Conservation (phyloP, 2,888 invertebrate genomes). For the Seira musarum region DNA sequence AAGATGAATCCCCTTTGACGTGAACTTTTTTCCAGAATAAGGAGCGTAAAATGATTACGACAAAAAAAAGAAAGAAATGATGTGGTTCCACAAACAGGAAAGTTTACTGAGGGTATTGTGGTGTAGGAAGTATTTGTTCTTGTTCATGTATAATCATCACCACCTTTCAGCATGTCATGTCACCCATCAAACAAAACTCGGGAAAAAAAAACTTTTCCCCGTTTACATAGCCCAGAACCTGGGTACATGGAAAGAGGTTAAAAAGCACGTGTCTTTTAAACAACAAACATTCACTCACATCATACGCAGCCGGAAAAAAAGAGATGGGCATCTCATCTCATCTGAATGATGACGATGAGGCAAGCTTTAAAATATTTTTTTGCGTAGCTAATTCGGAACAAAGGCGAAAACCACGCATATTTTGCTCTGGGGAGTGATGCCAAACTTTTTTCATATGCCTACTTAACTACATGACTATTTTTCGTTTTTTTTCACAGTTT, state of each 20-base stretch:
- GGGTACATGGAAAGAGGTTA: conserved; percentile 11
- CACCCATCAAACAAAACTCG: conserved; percentile 44
- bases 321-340: conserved; percentile 14
- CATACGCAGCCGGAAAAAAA: conserved; percentile 2
- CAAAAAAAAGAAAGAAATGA: too few relatives aligned
- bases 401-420: conserved; percentile 30
- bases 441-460: conserved; percentile 41
- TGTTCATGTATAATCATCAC: conserved; percentile 2
- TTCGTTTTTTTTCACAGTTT: conserved; percentile 18
- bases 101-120: not conserved
- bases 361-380: conserved; percentile 39
- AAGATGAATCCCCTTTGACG: not conserved
- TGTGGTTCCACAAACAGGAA: not conserved
- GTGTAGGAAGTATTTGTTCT: not conserved
- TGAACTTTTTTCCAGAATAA: not conserved
- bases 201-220: not conserved
- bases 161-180: conserved; percentile 41
- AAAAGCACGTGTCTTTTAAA: conserved; percentile 35
- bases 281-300: not conserved
- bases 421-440: conserved; percentile 51
- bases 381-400: conserved; percentile 46
- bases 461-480: conserved; percentile 19
- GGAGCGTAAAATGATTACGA: too few relatives aligned
- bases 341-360: conserved; percentile 30
- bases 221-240: conserved; percentile 9